Evolutionary conservation across 2,113 vertebrate genomes (phyloP).

Genomic region (Eupsittula cactorum): DNA sequence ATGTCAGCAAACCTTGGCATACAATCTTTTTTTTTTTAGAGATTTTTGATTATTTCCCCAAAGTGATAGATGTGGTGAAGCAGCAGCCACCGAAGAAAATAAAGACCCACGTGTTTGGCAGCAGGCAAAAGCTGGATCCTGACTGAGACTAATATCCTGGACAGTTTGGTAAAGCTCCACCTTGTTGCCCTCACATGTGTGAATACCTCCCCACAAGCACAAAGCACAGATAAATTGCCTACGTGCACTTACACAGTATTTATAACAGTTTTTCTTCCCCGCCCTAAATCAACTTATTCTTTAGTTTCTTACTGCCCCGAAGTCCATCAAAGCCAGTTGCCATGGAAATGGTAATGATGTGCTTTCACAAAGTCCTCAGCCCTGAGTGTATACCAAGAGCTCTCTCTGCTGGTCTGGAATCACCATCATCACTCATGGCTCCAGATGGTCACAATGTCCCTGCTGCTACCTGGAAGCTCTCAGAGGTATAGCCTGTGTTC

Average conservation of each 20-base stretch:
- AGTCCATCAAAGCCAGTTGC: constrained; percentile 57
- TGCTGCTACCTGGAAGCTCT: background rate
- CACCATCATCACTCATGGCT: background rate
- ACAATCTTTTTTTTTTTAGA: background rate
- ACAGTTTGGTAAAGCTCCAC: background rate
- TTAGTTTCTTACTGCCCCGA: constrained; percentile 8
- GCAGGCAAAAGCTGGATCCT: background rate
- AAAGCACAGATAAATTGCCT: background rate
- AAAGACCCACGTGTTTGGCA: background rate
- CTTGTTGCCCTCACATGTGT: background rate
- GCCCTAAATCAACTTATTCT: constrained; percentile 29
- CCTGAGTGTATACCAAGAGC: constrained; percentile 34
- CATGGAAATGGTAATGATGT: constrained; percentile 52
- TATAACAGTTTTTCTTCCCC: constrained; percentile 1
- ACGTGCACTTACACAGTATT: background rate
- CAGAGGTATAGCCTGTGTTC: background rate
- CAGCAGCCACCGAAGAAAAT: background rate
- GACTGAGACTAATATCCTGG: background rate
- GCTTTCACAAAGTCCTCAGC: background rate
- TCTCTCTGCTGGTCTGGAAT: constrained; percentile 64
- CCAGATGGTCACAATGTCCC: background rate
- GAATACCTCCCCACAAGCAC: background rate
- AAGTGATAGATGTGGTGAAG: background rate
- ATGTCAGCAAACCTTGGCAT: background rate
- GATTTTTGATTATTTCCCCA: background rate